These are phyloP conservation scores for Galeruca laticollis DNA, from an alignment of 2,888 invertebrate genomes.

Conservation along the genomic window DNA sequence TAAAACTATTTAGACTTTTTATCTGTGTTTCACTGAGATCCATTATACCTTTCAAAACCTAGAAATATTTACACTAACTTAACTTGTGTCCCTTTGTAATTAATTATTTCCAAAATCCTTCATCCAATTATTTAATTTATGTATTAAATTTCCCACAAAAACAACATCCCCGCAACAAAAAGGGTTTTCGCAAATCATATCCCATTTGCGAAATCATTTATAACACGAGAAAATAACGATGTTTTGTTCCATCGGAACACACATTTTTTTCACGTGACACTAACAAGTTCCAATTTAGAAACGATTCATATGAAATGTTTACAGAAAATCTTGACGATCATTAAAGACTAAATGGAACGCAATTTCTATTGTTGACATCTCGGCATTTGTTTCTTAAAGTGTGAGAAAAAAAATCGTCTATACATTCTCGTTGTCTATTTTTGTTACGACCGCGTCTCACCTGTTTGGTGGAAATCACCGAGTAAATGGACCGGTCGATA, in stretches of 20 bases:
- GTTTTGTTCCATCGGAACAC: background rate
- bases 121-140: too few species aligned
- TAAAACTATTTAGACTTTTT: too few species aligned
- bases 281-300: slow-evolving; percentile 21
- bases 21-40: too few species aligned
- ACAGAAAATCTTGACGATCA: slow-evolving; percentile 22
- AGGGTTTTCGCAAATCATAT: too few species aligned
- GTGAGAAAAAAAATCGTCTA: background rate
- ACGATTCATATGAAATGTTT: slow-evolving; percentile 15
- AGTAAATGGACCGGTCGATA: slow-evolving; percentile 28
- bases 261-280: background rate
- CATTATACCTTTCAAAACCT: too few species aligned
- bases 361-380: slow-evolving; percentile 19
- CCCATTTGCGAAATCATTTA: background rate
- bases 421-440: slow-evolving; percentile 23
- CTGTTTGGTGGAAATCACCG: slow-evolving; percentile 31
- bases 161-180: too few species aligned
- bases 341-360: slow-evolving; percentile 19
- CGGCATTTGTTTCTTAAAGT: slow-evolving; percentile 11
- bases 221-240: slow-evolving; percentile 6
- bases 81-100: too few species aligned
- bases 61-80: too few species aligned
- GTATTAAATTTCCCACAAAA: too few species aligned
- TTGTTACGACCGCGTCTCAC: slow-evolving; percentile 27
- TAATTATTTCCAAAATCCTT: too few species aligned